Conservation (phyloP, 2,888 invertebrate species). For the Salpingus planirostris region DNA sequence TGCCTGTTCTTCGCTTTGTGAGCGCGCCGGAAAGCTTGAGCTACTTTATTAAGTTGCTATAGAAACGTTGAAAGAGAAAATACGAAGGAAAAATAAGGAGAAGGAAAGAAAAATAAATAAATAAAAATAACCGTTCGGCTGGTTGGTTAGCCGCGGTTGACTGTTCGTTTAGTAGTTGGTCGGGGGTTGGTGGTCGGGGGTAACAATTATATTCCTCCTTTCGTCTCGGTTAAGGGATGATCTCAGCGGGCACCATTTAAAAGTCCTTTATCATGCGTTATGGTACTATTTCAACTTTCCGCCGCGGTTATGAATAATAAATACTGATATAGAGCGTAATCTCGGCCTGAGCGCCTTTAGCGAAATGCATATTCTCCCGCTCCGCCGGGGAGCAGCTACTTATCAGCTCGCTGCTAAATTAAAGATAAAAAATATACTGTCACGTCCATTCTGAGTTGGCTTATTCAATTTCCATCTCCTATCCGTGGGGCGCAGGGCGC, state of each 20-base stretch:
- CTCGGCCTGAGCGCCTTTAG: constrained; percentile 31
- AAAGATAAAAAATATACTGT: constrained; percentile 43
- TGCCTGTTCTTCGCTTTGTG: constrained; percentile 26
- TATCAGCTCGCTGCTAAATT: constrained; percentile 42
- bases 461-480: constrained; percentile 41
- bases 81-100: constrained; percentile 19
- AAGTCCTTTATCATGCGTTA: constrained; percentile 39
- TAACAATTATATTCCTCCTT: constrained; percentile 22
- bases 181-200: too few species aligned
- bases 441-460: constrained; percentile 40
- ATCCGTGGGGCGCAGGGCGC: constrained; percentile 16
- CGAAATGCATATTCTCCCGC: constrained; percentile 37
- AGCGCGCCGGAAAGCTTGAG: constrained; percentile 22
- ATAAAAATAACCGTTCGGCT: too few species aligned
- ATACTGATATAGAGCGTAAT: constrained; percentile 41
- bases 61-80: constrained; percentile 22
- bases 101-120: too few species aligned
- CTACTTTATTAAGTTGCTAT: constrained; percentile 30
- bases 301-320: constrained; percentile 41
- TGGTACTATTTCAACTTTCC: constrained; percentile 39
- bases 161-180: constrained; percentile 1
- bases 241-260: constrained; percentile 35
- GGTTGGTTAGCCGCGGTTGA: too few species aligned
- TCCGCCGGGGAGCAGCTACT: constrained; percentile 31
- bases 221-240: constrained; percentile 27